These are phyloP conservation scores for Alauda arvensis DNA, from an alignment of 2,797 vertebrate species.

Conservation along the genomic window DNA sequence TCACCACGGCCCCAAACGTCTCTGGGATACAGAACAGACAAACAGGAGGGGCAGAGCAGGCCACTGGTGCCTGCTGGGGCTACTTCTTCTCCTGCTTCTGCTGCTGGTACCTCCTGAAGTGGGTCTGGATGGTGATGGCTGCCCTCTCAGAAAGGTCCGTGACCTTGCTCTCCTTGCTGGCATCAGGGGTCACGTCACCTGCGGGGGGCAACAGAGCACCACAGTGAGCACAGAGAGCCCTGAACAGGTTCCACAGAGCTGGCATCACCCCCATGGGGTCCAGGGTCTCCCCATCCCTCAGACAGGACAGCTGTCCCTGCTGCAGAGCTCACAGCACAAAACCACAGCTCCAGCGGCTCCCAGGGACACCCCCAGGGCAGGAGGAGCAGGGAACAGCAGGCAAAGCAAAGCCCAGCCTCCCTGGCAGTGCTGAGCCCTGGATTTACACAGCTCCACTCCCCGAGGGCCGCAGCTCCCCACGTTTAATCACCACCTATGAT, in stretches of 20 bases:
- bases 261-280: background rate
- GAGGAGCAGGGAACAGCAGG: background rate
- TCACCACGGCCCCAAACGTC: background rate
- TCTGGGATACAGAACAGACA: background rate
- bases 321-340: accelerated
- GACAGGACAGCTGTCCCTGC: background rate
- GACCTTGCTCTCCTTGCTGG: background rate
- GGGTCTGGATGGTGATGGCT: conserved; percentile 80
- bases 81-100: conserved; percentile 74
- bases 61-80: accelerated
- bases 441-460: conserved; percentile 30
- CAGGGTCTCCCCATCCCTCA: accelerated
- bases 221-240: background rate
- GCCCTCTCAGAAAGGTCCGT: conserved; percentile 67
- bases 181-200: background rate
- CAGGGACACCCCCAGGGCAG: background rate
- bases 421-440: background rate
- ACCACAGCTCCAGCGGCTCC: accelerated
- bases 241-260: accelerated
- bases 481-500: conserved; percentile 1
- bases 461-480: conserved; percentile 11
- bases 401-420: background rate
- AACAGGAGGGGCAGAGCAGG: background rate
- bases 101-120: conserved; percentile 84
- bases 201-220: accelerated